Conservation (phyloP, 2,888 invertebrate genomes). For the Fragum sueziense region DNA sequence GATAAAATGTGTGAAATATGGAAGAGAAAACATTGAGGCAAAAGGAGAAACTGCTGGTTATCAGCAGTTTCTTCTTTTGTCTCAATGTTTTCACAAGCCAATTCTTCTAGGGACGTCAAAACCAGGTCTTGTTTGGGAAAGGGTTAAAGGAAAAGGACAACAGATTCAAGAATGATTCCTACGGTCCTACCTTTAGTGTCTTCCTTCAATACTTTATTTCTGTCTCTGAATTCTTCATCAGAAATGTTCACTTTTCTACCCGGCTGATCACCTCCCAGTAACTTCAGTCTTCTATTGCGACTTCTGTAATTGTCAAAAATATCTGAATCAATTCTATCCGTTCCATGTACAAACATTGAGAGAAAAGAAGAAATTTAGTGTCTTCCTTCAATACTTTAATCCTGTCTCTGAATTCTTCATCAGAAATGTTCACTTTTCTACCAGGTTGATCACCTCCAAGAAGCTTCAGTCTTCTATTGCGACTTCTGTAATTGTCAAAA, state of each 20-base stretch:
- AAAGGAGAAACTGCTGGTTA: too few relatives aligned
- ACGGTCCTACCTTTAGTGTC: not conserved
- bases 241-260: slow-evolving; percentile 57
- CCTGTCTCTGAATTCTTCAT: slow-evolving; percentile 65
- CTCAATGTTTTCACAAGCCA: too few relatives aligned
- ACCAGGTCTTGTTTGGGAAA: too few relatives aligned
- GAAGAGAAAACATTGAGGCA: too few relatives aligned
- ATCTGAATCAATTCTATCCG: not conserved
- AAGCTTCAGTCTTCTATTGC: slow-evolving; percentile 48
- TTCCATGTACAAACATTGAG: not conserved
- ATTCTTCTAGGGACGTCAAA: too few relatives aligned
- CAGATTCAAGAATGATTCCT: too few relatives aligned
- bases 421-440: slow-evolving; percentile 49
- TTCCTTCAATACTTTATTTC: slow-evolving; percentile 55
- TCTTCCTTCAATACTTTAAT: slow-evolving; percentile 52
- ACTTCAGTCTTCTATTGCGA: slow-evolving; percentile 49
- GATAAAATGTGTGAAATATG: too few relatives aligned
- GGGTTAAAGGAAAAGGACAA: too few relatives aligned
- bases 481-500: slow-evolving; percentile 45
- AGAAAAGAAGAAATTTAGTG: not conserved
- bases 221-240: slow-evolving; percentile 66
- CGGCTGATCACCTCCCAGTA: slow-evolving; percentile 61
- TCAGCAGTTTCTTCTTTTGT: too few relatives aligned
- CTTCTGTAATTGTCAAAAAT: slow-evolving; percentile 33
- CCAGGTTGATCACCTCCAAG: slow-evolving; percentile 65